Evolutionary conservation across 2,888 invertebrate species (phyloP), one percentile per base, ranked within the genome.

Genomic region (Cephus rjabovi): DNA sequence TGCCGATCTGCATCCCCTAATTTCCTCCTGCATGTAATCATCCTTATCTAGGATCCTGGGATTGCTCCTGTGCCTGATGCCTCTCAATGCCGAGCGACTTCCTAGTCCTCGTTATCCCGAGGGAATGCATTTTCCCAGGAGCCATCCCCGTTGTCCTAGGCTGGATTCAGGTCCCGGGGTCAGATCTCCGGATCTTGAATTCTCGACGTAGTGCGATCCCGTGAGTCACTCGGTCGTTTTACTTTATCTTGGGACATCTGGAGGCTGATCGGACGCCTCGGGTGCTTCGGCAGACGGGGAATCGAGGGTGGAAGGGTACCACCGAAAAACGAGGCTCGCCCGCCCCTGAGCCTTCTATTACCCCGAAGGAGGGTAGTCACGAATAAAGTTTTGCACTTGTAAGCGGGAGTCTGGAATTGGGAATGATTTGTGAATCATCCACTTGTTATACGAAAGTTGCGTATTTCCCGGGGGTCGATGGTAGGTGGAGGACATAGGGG

Each of bases 381-480:
- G 80, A 81, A 81, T 77, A 81, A 82, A 83, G 76, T 82, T 80
- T 77, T 34, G 71, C 76, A 75, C 78, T 76, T 68, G 78, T 75
- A 71, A 78, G 76, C 37, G 76, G 73, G 71, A 78, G 76, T 73
- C 71, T 76, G 83, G 83, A 84, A 86, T 86, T 86, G 85, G 87
- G 87, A 86, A 88, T 89, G 90, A 89, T 90, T 89, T 87, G 89
- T 90, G 90, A 90, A 89, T 90, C 90, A 90, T 88, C 88, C 90
- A 89, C 89, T 90, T 89, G 89, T 90, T 89, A 90, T 87, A 86
- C 87, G 85, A 88, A 88, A 89, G 87, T 89, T 90, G 81, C 85
- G 84, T 86, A 81, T 83, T 81, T 83, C 86, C 78, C 75, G 79
- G 76, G 77, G 76, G 80, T 56, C 9, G 79, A 77, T 79, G 78